Evolutionary conservation across 1,140 invertebrate genomes (phyloP).

Genomic region (Acromyrmex charruanus): DNA sequence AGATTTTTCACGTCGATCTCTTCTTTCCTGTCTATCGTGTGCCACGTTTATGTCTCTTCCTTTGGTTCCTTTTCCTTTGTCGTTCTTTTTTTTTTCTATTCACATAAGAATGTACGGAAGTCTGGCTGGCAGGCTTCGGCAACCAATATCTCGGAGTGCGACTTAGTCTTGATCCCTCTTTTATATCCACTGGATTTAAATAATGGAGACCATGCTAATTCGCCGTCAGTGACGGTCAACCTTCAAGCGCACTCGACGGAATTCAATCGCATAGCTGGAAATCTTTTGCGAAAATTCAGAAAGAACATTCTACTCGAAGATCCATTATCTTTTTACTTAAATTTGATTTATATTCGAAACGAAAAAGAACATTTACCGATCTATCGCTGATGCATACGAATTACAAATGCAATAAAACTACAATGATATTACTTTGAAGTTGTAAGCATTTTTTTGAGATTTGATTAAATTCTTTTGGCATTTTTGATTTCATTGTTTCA

Average conservation of each 20-base stretch:
- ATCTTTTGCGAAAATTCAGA: slow-evolving; percentile 19
- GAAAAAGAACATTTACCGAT: slow-evolving; percentile 17
- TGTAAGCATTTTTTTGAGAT: slow-evolving; percentile 18
- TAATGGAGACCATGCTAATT: slow-evolving; percentile 81
- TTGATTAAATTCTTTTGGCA: slow-evolving; percentile 3
- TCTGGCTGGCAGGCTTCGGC: slow-evolving; percentile 72
- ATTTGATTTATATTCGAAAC: slow-evolving; percentile 39
- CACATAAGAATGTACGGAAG: slow-evolving; percentile 59
- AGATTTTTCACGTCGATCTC: slow-evolving; percentile 71
- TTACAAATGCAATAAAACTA: slow-evolving; percentile 1
- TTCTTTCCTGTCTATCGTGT: slow-evolving; percentile 23
- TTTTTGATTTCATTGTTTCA: not conserved
- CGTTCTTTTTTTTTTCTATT: slow-evolving; percentile 27
- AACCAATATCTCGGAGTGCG: slow-evolving; percentile 83
- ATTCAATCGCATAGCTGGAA: slow-evolving; percentile 36
- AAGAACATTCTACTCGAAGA: not conserved
- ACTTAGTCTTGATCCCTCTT: slow-evolving; percentile 83
- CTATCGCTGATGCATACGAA: not conserved
- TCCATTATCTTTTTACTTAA: slow-evolving; percentile 43
- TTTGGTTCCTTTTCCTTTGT: not conserved
- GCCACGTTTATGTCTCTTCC: slow-evolving; percentile 40
- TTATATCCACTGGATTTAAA: slow-evolving; percentile 83
- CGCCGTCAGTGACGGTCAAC: slow-evolving; percentile 68
- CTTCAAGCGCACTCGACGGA: slow-evolving; percentile 14
- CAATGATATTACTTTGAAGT: not conserved